These are phyloP conservation scores for Drosophila atripex DNA, from an alignment of 2,888 invertebrate genomes.

Conservation along the genomic window DNA sequence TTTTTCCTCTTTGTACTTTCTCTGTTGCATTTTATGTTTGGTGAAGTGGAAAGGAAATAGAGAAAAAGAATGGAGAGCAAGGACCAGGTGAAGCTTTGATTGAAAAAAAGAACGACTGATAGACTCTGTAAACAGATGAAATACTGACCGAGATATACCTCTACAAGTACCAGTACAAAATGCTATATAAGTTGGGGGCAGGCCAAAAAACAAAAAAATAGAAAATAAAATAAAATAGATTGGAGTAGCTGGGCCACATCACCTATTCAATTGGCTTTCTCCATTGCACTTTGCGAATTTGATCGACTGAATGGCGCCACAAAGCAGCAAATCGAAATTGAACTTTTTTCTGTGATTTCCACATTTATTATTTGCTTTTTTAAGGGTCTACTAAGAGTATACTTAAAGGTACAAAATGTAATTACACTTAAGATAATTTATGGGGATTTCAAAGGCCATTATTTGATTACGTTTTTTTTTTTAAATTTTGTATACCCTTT, in stretches of 20 bases:
- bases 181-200: not conserved
- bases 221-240: constrained; percentile 1
- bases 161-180: constrained; percentile 6
- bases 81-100: constrained; percentile 60
- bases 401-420: not conserved
- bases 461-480: not conserved
- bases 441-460: not conserved
- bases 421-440: not conserved
- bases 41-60: constrained; percentile 20
- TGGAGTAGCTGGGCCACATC: constrained; percentile 30
- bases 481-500: not conserved
- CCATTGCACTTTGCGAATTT: constrained; percentile 72
- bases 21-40: constrained; percentile 56
- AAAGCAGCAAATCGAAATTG: constrained; percentile 62
- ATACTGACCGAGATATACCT: constrained; percentile 47
- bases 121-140: constrained; percentile 73
- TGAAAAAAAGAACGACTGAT: constrained; percentile 67
- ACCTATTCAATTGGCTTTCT: constrained; percentile 65
- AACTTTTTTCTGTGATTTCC: constrained; percentile 24
- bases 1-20: constrained; percentile 41
- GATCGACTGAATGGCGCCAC: constrained; percentile 67
- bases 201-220: not conserved
- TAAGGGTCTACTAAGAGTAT: no score
- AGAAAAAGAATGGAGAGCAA: constrained; percentile 8
- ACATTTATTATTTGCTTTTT: not conserved